A percentile compares a stretch with the other conserved stretches of the same genome.
Evolutionary conservation across 1,140 invertebrate genomes (phyloP).

Genomic region (Anastatus disparis): DNA sequence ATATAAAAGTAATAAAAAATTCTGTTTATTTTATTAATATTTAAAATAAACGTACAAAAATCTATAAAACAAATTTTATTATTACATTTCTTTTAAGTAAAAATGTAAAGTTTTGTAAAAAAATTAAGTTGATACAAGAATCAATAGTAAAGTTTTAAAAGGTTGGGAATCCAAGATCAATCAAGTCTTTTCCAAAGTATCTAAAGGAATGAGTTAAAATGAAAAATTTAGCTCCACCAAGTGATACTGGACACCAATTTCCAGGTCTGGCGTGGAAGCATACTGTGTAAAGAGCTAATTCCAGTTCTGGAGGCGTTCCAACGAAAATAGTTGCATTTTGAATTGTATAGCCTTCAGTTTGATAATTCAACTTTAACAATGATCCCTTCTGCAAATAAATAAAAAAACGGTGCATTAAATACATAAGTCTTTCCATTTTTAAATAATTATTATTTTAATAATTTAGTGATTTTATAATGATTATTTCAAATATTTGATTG

Average conservation of each 20-base stretch:
- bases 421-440: too few species aligned
- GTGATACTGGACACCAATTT: conserved; percentile 76
- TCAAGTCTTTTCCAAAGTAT: conserved; percentile 78
- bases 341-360: conserved; percentile 78
- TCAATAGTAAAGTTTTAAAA: conserved; percentile 46
- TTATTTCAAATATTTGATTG: too few species aligned
- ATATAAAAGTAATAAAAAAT: too few species aligned
- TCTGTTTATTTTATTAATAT: too few species aligned
- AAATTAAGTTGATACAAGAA: background rate
- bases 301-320: conserved; percentile 91
- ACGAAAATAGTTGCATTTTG: conserved; percentile 84
- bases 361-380: conserved; percentile 81
- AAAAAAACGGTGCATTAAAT: too few species aligned
- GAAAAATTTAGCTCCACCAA: conserved; percentile 75
- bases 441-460: too few species aligned
- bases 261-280: conserved; percentile 82
- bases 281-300: conserved; percentile 89
- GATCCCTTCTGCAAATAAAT: conserved; percentile 72
- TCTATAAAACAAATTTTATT: too few species aligned
- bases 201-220: conserved; percentile 78
- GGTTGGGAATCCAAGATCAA: conserved; percentile 81
- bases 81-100: too few species aligned
- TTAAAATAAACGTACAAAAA: too few species aligned
- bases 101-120: too few species aligned
- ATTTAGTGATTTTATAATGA: too few species aligned